A percentile compares a stretch with the other conserved stretches of the same genome.
These are phyloP conservation scores for Pristionchus japonicus DNA, from an alignment of 2,888 invertebrate genomes.

Conservation along the genomic window DNA sequence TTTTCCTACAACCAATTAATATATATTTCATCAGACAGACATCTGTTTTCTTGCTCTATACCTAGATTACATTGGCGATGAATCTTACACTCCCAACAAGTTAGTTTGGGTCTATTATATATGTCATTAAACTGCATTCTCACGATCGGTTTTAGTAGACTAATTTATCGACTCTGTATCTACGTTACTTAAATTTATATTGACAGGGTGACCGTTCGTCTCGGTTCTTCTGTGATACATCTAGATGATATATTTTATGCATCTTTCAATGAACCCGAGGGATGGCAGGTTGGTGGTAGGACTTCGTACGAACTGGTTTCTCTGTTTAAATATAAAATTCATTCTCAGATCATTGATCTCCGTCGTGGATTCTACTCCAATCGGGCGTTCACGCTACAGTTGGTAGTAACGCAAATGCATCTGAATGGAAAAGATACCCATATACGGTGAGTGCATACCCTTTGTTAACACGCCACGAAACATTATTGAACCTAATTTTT, in stretches of 20 bases:
- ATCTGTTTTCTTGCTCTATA: slow-evolving; percentile 95
- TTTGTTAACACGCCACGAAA: background rate
- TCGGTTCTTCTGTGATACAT: slow-evolving; percentile 64
- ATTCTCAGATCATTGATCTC: slow-evolving; percentile 64
- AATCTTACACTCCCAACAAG: slow-evolving; percentile 96
- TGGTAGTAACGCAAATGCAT: slow-evolving; percentile 96
- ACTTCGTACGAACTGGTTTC: background rate
- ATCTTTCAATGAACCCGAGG: slow-evolving; percentile 85
- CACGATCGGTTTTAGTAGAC: no score
- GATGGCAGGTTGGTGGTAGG: slow-evolving; percentile 87
- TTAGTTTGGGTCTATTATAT: no score
- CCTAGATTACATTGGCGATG: slow-evolving; percentile 97
- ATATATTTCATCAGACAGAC: slow-evolving; percentile 81
- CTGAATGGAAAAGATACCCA: slow-evolving; percentile 99
- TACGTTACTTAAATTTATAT: no score
- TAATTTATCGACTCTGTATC: no score
- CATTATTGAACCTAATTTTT: no score
- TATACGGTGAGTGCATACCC: slow-evolving; percentile 82
- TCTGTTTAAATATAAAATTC: no score
- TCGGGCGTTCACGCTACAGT: slow-evolving; percentile 95
- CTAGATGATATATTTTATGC: slow-evolving; percentile 58
- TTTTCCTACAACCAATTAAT: no score
- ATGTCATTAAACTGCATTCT: no score
- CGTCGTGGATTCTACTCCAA: slow-evolving; percentile 80
- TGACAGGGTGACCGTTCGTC: slow-evolving; percentile 59